Conservation (phyloP, 2,888 invertebrate species). For the Elysia crispata region DNA sequence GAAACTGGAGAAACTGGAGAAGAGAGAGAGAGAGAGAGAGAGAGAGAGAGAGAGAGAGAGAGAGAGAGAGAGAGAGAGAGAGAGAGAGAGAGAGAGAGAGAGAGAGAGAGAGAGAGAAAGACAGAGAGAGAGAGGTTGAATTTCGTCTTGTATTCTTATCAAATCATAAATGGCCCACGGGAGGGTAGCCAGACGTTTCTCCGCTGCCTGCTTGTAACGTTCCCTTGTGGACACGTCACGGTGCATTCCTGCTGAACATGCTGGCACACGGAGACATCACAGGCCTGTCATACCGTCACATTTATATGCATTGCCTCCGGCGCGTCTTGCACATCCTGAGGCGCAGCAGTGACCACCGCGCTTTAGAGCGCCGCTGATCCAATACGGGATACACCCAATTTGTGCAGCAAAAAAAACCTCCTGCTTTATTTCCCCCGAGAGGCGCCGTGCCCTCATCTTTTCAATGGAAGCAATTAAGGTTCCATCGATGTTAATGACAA, state of each 20-base stretch:
- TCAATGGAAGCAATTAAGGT: too few species aligned
- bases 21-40: constrained; percentile 3
- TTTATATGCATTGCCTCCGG: constrained; percentile 47
- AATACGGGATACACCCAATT: constrained; percentile 42
- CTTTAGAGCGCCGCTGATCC: too few species aligned
- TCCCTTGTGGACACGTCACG: too few species aligned
- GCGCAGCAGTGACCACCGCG: neutral
- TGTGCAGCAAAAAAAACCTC: constrained; percentile 34
- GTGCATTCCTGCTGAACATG: too few species aligned
- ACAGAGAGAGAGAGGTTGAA: neutral
- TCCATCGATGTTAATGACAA: too few species aligned
- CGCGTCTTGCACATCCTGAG: too few species aligned
- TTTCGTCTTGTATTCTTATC: too few species aligned
- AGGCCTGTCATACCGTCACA: constrained; percentile 45
- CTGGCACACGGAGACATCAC: neutral
- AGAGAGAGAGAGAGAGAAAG: neutral
- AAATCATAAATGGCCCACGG: too few species aligned
- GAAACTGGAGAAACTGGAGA: neutral
- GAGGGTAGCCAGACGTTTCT: too few species aligned
- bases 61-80: too few species aligned
- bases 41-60: constrained; percentile 10
- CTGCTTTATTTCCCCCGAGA: neutral
- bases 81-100: constrained; percentile 31
- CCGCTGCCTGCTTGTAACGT: too few species aligned
- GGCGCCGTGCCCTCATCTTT: neutral